Evolutionary conservation across 37 sponge, comb jelly and placozoan genomes (phyloP).

Genomic region (Ianthella basta): DNA sequence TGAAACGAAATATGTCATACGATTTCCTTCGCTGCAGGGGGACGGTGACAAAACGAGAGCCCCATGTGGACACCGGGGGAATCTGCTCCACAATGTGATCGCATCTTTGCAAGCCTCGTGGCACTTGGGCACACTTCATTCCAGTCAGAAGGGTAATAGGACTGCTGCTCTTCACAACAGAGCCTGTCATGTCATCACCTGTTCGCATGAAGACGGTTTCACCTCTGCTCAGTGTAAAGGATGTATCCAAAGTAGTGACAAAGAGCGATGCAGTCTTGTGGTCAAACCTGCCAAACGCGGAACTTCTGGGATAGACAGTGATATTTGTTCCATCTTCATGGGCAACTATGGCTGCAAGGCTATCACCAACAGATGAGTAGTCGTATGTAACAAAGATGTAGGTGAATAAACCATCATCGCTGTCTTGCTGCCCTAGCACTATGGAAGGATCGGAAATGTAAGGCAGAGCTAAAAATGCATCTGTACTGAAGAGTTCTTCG

Average conservation of each 20-base stretch:
- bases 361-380: no score
- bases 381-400: no score
- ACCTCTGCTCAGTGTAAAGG: background rate
- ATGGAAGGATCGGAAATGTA: background rate
- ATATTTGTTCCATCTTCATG: constrained; percentile 32
- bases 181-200: constrained; percentile 44
- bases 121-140: background rate
- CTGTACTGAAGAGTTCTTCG: constrained; percentile 26
- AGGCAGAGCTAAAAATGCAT: constrained; percentile 60
- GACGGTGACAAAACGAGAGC: constrained; percentile 40
- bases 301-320: background rate
- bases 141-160: constrained; percentile 23
- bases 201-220: constrained; percentile 5
- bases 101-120: constrained; percentile 27
- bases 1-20: constrained; percentile 23
- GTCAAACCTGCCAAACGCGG: no score
- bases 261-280: no score
- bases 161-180: constrained; percentile 4
- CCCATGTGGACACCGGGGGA: constrained; percentile 45
- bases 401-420: background rate
- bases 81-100: constrained; percentile 68
- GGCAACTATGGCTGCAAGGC: constrained; percentile 22
- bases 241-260: background rate
- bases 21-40: constrained; percentile 10
- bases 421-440: no score